Evolutionary conservation across 2,888 invertebrate genomes (phyloP).

Genomic region (Subacronicta megacephala): DNA sequence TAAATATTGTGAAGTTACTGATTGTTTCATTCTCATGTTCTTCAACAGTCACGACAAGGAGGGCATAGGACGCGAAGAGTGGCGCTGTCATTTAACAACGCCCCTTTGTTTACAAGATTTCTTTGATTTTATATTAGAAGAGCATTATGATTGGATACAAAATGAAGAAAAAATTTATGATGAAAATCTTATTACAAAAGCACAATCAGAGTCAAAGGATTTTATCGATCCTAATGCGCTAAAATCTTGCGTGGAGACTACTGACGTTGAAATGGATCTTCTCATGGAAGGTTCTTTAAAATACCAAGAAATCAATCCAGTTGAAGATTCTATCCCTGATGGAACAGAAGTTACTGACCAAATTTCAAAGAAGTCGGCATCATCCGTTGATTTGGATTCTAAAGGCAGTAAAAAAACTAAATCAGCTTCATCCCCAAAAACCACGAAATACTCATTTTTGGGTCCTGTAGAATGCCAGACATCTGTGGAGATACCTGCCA

Average conservation of each 20-base stretch:
- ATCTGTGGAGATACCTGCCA: constrained; percentile 55
- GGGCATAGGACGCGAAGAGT: constrained; percentile 79
- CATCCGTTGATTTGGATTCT: constrained; percentile 62
- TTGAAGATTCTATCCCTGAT: constrained; percentile 58
- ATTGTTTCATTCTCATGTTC: constrained; percentile 81
- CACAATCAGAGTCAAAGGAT: constrained; percentile 67
- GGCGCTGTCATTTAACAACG: constrained; percentile 84
- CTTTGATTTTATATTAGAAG: constrained; percentile 85
- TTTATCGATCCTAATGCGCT: constrained; percentile 61
- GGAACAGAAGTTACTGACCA: constrained; percentile 38
- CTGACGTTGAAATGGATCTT: constrained; percentile 74
- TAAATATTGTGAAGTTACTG: constrained; percentile 84
- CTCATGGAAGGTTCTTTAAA: constrained; percentile 84
- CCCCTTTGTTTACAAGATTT: constrained; percentile 88
- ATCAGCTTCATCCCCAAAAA: constrained; percentile 64
- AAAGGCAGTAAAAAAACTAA: constrained; percentile 72
- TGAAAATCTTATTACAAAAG: constrained; percentile 60
- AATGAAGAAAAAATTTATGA: constrained; percentile 78
- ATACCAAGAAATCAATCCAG: constrained; percentile 67
- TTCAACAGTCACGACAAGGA: constrained; percentile 80
- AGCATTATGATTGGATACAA: constrained; percentile 85
- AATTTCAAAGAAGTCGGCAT: constrained; percentile 54
- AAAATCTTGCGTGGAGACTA: constrained; percentile 72
- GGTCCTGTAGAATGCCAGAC: constrained; percentile 15
- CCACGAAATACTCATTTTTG: constrained; percentile 52